Conservation (phyloP, 2,113 vertebrate species). For the Gavia stellata region DNA sequence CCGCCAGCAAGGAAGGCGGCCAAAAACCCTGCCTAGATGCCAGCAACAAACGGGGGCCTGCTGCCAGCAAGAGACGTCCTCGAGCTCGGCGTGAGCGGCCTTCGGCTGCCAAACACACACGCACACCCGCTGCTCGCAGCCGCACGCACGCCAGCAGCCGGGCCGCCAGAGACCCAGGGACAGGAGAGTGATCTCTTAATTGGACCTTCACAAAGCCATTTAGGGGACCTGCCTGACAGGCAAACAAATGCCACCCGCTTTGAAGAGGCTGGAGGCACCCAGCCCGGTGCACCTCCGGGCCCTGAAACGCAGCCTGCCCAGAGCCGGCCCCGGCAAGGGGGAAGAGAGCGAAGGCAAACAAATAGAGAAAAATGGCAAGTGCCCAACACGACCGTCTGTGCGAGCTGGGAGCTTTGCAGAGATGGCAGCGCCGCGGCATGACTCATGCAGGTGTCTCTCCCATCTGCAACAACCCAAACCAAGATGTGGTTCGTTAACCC, state of each 20-base stretch:
- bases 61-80: slow-evolving; percentile 26
- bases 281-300: neutral
- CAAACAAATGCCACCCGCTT: neutral
- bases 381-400: neutral
- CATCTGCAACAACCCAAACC: neutral
- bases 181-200: slow-evolving; percentile 26
- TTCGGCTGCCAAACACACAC: slow-evolving; percentile 21
- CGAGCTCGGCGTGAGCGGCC: neutral
- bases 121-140: neutral
- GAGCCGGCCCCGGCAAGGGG: neutral
- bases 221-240: neutral
- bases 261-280: neutral
- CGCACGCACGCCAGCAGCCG: neutral
- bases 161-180: neutral
- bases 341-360: neutral
- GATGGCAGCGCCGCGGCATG: neutral
- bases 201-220: neutral
- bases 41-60: slow-evolving; percentile 15
- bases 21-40: slow-evolving; percentile 34
- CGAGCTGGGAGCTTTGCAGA: neutral
- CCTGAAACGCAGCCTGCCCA: neutral
- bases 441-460: slow-evolving; percentile 44
- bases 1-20: slow-evolving; percentile 39
- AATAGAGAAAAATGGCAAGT: slow-evolving; percentile 18
- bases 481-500: neutral